Base-by-base conservation (phyloP, 2,113 vertebrate genomes). In the Chlorodrepanis virens region DNA sequence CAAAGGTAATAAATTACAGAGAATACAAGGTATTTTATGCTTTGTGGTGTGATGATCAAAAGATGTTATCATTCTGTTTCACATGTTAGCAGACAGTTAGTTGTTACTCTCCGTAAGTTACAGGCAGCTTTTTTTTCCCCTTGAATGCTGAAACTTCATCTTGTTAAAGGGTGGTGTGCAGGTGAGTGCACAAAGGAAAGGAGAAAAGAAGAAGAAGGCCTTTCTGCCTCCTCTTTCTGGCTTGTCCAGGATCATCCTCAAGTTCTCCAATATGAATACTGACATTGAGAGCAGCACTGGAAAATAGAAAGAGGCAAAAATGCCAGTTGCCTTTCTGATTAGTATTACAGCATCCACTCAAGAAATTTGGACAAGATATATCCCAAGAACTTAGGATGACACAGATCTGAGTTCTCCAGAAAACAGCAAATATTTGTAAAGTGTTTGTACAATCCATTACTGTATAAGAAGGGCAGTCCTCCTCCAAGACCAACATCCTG, bases 31-130 rank as follows among this genome's bases (percentile, higher is more conserved):
- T 82, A 64, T 77, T 93, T 87, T 91, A 50, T 80, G 70, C 59
- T 94, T 95, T 95, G 77, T 78, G 68, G 60, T 89, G 77, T 75
- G 68, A 88, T 91, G 96, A 97, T 96, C 94, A 97, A 96, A 97
- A 90, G 82, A 64, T 54, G 69, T 86, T 96, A 86, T 82, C 60
- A 20, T 91, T 92, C 75, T 10, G 2, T 83, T 94, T 94, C 45
- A 53, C 80, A 49, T 82, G 77, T 78, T 96, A 93, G 72, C 88
- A 93, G 86, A 74, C 76, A 92, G 75, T 60, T 75, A 63, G 83
- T 71, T 95, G 68, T 86, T 94, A 53, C 25, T 75, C 31, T 6
- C 5, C 17, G 35, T 69, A 93, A 81, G 20, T 76, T 92, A 87
- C 60, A 83, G 45, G 45, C 68, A 87, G 74, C 15, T 79, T 87